Evolutionary conservation across 2,888 invertebrate genomes (phyloP).

Genomic region (Caenorhabditis auriculariae): DNA sequence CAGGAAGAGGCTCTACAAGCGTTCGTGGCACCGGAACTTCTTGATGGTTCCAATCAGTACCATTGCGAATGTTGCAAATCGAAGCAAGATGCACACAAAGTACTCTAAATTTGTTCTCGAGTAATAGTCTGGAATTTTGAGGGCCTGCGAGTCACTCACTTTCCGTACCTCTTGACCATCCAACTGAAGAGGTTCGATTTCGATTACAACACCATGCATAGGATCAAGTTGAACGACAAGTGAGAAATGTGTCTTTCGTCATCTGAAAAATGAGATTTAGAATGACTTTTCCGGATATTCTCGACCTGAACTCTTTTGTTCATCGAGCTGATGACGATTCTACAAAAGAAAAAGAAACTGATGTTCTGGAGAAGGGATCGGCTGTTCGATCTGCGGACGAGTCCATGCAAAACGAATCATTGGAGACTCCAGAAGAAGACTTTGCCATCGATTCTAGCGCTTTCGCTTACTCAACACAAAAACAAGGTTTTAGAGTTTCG

Average conservation of each 20-base stretch:
- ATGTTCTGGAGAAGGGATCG: constrained; percentile 18
- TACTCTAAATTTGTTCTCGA: constrained; percentile 21
- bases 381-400: too few relatives aligned
- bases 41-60: constrained; percentile 83
- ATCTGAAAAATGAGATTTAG: constrained; percentile 67
- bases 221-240: constrained; percentile 85
- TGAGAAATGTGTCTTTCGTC: constrained; percentile 64
- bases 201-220: constrained; percentile 80
- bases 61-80: constrained; percentile 82
- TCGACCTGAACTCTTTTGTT: constrained; percentile 80
- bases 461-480: too few relatives aligned
- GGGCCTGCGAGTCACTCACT: constrained; percentile 81
- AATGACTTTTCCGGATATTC: constrained; percentile 78
- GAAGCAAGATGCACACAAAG: constrained; percentile 84
- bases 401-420: too few relatives aligned
- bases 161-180: constrained; percentile 82
- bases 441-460: too few relatives aligned
- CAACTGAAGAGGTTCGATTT: constrained; percentile 88
- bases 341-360: constrained; percentile 9
- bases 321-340: not conserved
- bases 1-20: constrained; percentile 80
- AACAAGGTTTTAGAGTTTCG: too few relatives aligned
- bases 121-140: constrained; percentile 31
- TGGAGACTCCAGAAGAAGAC: too few relatives aligned
- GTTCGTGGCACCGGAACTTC: constrained; percentile 81